Evolutionary conservation across 2,888 invertebrate genomes (phyloP), one percentile per base, ranked within the genome.

Genomic region (Prosopocoilus inquinatus): DNA sequence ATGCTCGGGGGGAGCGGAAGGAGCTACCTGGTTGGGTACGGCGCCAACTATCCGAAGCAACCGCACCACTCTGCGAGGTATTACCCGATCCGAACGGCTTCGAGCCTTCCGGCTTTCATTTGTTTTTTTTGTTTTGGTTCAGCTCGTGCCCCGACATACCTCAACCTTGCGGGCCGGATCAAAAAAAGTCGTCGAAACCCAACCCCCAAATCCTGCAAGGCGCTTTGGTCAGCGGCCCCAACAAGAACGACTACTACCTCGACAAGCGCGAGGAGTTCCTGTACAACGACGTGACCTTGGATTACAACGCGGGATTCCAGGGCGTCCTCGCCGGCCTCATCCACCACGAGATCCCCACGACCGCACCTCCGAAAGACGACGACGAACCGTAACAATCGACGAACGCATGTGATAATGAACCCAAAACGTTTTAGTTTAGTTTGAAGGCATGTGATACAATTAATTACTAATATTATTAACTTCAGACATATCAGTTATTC

Each of bases 261-360:
- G 83, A 84, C 64, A 69, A 70, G 20, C 74, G 83, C 45, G 78
- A 80, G 54, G 82, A 83, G 58, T 82, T 78, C 67, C 71, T 80
- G 9, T 80, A 80, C 64, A 82, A 81, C 49, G 83, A 82, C 65
- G 82, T 83, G 1, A 81, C 81, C 8, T 68, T 81, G 12, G 81
- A 83, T 62, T 82, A 79, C 68, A 83, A 83, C 65, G 82, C 81
- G 3, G 83, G 82, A 1, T 82, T 82, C 65, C 82, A 82, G 59
- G 77, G 80, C 9, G 77, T 78, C 1, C 67, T 82, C 1, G 82
- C 81, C 1, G 82, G 79, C 9, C 66, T 82, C 2, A 66, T 78
- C n/a, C 75, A 79, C 43, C 64, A 58, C 50, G 16, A 32, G 4
- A 9, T 39, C 2, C 33, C 3, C 5, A 32, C 9, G 4, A 35